A percentile compares a stretch with the other conserved stretches of the same genome.
Conservation (phyloP, 2,888 invertebrate species). For the Portevinia maculata region DNA sequence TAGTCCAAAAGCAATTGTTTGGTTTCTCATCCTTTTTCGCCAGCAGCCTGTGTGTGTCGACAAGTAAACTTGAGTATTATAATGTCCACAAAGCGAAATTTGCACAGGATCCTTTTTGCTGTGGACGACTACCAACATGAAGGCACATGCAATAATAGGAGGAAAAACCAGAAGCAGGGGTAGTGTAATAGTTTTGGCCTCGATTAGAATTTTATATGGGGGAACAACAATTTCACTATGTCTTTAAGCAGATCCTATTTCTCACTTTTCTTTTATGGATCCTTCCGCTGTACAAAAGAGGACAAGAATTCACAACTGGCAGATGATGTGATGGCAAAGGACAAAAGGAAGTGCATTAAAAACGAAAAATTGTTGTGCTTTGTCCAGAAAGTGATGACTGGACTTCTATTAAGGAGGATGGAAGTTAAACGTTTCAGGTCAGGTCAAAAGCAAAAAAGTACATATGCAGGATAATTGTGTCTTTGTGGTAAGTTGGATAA, state of each 20-base stretch:
- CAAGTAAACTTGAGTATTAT: constrained; percentile 56
- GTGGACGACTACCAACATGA: not conserved
- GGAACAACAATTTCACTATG: constrained; percentile 61
- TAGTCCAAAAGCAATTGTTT: constrained; percentile 44
- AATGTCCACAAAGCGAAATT: constrained; percentile 47
- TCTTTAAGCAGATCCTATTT: constrained; percentile 51
- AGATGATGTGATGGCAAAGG: constrained; percentile 57
- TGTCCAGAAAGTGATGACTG: constrained; percentile 39
- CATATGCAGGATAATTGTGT: not conserved
- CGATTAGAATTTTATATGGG: constrained; percentile 66
- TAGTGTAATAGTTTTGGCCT: constrained; percentile 62
- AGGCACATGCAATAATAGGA: constrained; percentile 11
- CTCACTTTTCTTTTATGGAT: constrained; percentile 48
- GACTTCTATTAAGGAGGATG: constrained; percentile 5
- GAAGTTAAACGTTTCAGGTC: constrained; percentile 39
- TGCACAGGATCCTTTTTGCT: constrained; percentile 14
- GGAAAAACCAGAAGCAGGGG: constrained; percentile 21
- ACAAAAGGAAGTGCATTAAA: constrained; percentile 61
- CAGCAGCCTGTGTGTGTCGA: constrained; percentile 44
- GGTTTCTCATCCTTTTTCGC: constrained; percentile 44
- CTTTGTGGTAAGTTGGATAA: not conserved
- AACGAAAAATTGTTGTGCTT: constrained; percentile 38
- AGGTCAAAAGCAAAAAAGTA: constrained; percentile 26
- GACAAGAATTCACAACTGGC: constrained; percentile 52
- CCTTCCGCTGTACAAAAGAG: constrained; percentile 25